These are phyloP conservation scores for Cynaeus angustus DNA, from an alignment of 2,888 invertebrate genomes.

Conservation along the genomic window DNA sequence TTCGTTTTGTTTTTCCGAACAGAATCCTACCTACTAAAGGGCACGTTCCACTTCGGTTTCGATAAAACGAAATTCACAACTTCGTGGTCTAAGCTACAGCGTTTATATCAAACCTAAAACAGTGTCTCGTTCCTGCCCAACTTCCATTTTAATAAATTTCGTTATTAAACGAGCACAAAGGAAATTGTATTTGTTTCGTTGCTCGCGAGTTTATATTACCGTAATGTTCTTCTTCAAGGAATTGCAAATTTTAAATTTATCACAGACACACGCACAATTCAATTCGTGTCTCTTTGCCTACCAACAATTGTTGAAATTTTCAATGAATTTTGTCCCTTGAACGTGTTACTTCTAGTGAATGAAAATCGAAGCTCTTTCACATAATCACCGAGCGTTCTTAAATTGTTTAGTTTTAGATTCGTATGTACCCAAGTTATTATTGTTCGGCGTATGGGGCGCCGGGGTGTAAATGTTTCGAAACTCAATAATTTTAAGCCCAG, in stretches of 20 bases:
- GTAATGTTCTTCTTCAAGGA: conserved; percentile 14
- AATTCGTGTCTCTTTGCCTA: conserved; percentile 1
- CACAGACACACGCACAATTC: conserved; percentile 1
- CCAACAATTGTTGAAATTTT: conserved; percentile 3
- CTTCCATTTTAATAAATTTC: conserved; percentile 23
- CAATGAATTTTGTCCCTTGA: not conserved
- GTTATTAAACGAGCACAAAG: conserved; percentile 16
- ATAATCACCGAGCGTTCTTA: conserved; percentile 27
- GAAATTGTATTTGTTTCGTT: conserved; percentile 27
- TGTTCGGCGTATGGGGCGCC: conserved; percentile 16
- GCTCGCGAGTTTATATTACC: conserved; percentile 14
- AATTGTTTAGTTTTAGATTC: conserved; percentile 31
- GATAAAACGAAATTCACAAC: no score
- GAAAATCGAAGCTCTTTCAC: not conserved
- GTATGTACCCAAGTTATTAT: no score
- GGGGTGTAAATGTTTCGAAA: conserved; percentile 29
- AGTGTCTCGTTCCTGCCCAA: not conserved
- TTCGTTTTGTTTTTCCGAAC: no score
- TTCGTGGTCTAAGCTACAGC: no score
- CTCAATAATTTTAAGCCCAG: conserved; percentile 28
- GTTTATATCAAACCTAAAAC: no score
- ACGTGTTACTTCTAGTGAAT: not conserved
- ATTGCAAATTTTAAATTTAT: conserved; percentile 25
- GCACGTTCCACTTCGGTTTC: no score
- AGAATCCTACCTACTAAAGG: no score